Percentiles rank a stretch among this genome's conserved stretches.
Conservation (phyloP, 37 sponge, comb jelly and placozoan genomes). For the Chondrilla cf. caribensis region DNA sequence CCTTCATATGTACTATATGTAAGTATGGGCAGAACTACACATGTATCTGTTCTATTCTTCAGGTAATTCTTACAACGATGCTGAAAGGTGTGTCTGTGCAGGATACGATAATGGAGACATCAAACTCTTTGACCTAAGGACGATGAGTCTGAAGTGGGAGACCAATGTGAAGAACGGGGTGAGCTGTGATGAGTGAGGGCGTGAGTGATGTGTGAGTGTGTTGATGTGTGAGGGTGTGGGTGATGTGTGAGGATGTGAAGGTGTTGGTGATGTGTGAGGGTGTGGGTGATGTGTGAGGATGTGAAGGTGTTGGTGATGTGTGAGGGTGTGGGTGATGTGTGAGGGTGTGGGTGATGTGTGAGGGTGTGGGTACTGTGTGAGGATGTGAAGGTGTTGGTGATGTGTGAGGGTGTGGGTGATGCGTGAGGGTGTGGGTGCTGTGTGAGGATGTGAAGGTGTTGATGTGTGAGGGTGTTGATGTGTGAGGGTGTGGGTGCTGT, state of each 20-base stretch:
- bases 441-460: neutral
- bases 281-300: constrained; percentile 32
- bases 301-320: constrained; percentile 23
- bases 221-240: constrained; percentile 23
- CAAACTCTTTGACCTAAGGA: constrained; percentile 96
- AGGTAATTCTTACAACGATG: constrained; percentile 92
- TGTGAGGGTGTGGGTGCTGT: constrained; percentile 1
- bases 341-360: constrained; percentile 9
- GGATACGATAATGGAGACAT: constrained; percentile 99
- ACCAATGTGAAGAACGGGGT: constrained; percentile 98
- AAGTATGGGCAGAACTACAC: too few species aligned
- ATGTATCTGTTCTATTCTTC: too few species aligned
- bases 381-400: neutral
- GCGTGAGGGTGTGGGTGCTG: constrained; percentile 6
- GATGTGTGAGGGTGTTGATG: neutral
- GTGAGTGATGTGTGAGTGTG: neutral
- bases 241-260: constrained; percentile 28
- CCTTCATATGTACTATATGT: too few species aligned
- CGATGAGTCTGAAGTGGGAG: constrained; percentile 94
- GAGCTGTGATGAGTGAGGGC: neutral
- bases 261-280: constrained; percentile 27
- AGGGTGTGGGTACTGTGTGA: neutral
- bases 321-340: constrained; percentile 14
- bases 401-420: constrained; percentile 8
- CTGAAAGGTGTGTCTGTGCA: constrained; percentile 91